phyloP scores from a whole-genome alignment of 2,888 invertebrate genomes.

The Eurytoma adleriae region DNA sequence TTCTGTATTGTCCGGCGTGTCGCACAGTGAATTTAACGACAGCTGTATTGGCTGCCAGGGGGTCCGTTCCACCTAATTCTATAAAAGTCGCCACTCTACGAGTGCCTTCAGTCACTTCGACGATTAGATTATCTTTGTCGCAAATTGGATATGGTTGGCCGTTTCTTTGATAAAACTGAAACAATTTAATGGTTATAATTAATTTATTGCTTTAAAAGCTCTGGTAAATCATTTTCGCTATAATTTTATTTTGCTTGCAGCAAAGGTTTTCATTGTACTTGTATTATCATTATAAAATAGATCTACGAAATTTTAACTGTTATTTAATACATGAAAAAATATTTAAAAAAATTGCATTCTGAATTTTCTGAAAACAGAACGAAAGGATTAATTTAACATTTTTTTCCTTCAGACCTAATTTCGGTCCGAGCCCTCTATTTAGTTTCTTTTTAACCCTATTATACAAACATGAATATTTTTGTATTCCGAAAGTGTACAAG shows the following conservation, averaged over 20 bases:
- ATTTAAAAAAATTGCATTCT: too few relatives aligned
- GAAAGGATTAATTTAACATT: too few relatives aligned
- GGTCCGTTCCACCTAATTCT: conserved; percentile 91
- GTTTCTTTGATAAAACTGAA: conserved; percentile 92
- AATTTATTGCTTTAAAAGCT: not conserved
- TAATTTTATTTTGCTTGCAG: not conserved
- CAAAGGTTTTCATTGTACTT: too few relatives aligned
- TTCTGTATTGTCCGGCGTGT: conserved; percentile 91
- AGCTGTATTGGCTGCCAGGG: conserved; percentile 90
- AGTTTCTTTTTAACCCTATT: too few relatives aligned
- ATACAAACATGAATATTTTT: too few relatives aligned
- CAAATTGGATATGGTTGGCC: conserved; percentile 96
- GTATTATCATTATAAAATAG: too few relatives aligned
- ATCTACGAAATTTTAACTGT: too few relatives aligned
- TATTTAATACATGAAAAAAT: too few relatives aligned
- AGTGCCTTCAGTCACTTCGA: conserved; percentile 91
- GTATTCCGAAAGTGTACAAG: too few relatives aligned
- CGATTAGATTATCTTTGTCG: conserved; percentile 92
- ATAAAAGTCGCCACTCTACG: conserved; percentile 89
- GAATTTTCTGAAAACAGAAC: too few relatives aligned
- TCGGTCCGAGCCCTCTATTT: too few relatives aligned
- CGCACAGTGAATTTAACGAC: conserved; percentile 95
- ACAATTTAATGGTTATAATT: conserved; percentile 29
- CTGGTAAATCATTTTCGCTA: not conserved
- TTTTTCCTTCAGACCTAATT: too few relatives aligned